Evolutionary conservation across 2,113 vertebrate species (phyloP).

Genomic region (Nycticryphes semicollaris): DNA sequence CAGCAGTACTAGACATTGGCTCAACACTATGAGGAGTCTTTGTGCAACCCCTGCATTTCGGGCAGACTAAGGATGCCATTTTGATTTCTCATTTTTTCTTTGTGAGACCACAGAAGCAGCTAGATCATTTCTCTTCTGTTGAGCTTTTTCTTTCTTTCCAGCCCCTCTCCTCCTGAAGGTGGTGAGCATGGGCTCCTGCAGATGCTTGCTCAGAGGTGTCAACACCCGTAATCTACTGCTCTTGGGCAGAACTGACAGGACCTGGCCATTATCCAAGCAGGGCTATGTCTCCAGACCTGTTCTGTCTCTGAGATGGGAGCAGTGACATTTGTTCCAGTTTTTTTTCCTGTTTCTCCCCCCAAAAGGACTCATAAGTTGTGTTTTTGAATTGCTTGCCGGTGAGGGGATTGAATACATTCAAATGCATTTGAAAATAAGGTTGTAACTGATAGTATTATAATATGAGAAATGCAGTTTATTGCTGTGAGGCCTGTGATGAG

Average conservation of each 20-base stretch:
- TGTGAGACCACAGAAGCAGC: not conserved
- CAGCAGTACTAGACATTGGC: not conserved
- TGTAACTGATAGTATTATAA: not conserved
- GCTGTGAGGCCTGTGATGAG: not conserved
- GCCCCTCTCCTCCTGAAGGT: not conserved
- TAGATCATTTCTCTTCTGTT: not conserved
- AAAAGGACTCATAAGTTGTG: not conserved
- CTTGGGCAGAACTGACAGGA: not conserved
- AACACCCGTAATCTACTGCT: not conserved
- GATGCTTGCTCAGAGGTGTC: slow-evolving; percentile 9
- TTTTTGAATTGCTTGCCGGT: not conserved
- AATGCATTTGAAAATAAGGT: not conserved
- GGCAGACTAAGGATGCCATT: not conserved
- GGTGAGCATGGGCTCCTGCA: not conserved
- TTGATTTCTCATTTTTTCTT: not conserved
- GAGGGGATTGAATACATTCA: not conserved
- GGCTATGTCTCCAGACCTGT: not conserved
- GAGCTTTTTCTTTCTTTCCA: not conserved
- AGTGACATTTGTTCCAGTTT: slow-evolving; percentile 11
- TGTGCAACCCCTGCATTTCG: not conserved
- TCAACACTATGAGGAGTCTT: not conserved
- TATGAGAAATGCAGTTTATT: not conserved
- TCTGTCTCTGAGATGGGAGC: not conserved
- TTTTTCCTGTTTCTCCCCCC: not conserved
- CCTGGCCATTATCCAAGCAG: not conserved